Conservation (phyloP, 2,797 vertebrate species). For the Eulemur albifrons region DNA sequence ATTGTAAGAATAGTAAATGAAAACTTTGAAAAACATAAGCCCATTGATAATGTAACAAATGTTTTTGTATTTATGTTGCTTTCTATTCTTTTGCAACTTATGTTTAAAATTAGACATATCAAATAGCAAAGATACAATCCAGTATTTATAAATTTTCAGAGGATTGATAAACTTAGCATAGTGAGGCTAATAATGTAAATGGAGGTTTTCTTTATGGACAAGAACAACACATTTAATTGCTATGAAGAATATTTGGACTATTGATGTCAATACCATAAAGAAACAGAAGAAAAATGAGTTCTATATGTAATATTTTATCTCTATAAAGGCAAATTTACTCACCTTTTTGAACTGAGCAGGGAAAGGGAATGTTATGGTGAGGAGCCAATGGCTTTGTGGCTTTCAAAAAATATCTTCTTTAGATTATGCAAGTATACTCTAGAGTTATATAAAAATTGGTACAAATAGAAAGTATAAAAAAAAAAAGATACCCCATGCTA, state of each 20-base stretch:
- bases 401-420: neutral
- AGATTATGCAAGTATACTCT: neutral
- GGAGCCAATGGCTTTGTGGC: neutral
- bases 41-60: neutral
- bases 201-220: neutral
- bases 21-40: neutral
- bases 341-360: neutral
- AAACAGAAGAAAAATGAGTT: neutral
- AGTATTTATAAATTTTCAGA: neutral
- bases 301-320: neutral
- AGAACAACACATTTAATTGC: neutral
- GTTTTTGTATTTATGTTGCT: neutral
- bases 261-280: neutral
- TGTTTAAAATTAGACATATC: neutral
- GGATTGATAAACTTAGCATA: neutral
- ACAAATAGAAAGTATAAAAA: neutral
- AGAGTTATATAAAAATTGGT: neutral
- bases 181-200: neutral
- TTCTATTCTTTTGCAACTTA: neutral
- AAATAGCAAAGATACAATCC: neutral
- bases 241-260: neutral
- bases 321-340: neutral
- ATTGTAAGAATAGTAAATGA: neutral
- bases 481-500: neutral
- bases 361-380: neutral